Evolutionary conservation across 2,113 vertebrate species (phyloP).

Genomic region (Vireo altiloquus): DNA sequence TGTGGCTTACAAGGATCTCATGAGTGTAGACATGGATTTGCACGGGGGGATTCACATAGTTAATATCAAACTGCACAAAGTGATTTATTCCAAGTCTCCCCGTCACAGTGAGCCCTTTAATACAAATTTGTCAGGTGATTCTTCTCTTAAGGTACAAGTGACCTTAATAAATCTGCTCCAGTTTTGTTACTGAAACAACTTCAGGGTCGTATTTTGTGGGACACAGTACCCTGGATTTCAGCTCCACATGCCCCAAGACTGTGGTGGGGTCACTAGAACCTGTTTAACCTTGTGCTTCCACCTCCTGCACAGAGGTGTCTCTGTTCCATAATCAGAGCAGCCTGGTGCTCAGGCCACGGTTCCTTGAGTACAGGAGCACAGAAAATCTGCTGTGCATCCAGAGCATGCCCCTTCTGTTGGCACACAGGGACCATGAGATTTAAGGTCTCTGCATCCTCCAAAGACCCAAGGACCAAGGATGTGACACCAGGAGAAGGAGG

Average conservation of each 20-base stretch:
- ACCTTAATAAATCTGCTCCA: not conserved
- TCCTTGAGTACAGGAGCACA: not conserved
- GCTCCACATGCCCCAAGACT: not conserved
- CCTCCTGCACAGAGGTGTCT: not conserved
- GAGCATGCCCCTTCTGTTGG: not conserved
- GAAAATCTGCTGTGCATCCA: not conserved
- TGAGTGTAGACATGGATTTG: not conserved
- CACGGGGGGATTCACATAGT: not conserved
- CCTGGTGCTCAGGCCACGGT: rapidly evolving
- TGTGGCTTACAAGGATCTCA: not conserved
- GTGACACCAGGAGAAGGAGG: not conserved
- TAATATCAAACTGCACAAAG: conserved; percentile 59
- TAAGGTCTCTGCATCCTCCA: not conserved
- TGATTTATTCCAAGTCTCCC: conserved; percentile 23
- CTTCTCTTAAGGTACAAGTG: not conserved
- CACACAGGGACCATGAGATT: not conserved
- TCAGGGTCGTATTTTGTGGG: not conserved
- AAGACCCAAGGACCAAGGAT: not conserved
- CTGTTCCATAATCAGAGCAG: not conserved
- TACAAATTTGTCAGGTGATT: not conserved
- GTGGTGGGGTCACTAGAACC: not conserved
- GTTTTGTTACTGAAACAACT: not conserved
- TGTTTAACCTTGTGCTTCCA: not conserved
- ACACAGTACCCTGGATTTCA: not conserved
- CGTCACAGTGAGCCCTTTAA: conserved; percentile 56